Evolutionary conservation across 2,113 vertebrate species (phyloP).

Genomic region (Myxocyprinus asiaticus): DNA sequence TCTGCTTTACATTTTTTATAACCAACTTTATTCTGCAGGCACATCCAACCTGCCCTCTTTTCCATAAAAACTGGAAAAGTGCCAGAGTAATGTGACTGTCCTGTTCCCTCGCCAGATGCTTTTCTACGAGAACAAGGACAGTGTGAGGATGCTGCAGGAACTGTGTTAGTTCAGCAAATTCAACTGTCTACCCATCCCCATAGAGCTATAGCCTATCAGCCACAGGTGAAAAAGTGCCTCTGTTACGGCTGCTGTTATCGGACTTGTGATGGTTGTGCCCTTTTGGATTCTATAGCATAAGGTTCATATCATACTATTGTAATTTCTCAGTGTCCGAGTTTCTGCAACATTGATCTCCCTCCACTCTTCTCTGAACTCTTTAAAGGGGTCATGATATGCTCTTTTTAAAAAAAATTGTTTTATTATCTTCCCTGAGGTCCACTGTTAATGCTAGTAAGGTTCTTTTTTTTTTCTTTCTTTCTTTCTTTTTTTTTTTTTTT

Average conservation of each 20-base stretch:
- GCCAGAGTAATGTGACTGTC: neutral
- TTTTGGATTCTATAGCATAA: constrained; percentile 31
- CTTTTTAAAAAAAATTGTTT: no score
- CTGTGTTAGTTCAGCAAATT: constrained; percentile 36
- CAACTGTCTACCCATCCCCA: constrained; percentile 28
- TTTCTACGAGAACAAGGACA: neutral
- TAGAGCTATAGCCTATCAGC: constrained; percentile 24
- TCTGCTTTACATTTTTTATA: constrained; percentile 21
- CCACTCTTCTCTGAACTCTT: no score
- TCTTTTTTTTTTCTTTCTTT: no score
- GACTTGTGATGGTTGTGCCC: constrained; percentile 39
- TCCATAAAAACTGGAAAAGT: constrained; percentile 1
- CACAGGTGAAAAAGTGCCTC: constrained; percentile 14
- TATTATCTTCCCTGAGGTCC: no score
- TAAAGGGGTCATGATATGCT: no score
- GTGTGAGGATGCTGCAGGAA: neutral
- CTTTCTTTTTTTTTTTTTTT: no score
- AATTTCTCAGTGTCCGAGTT: constrained; percentile 49
- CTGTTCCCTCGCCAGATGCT: neutral
- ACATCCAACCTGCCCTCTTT: neutral
- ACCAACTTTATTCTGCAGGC: neutral
- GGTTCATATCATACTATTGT: constrained; percentile 36
- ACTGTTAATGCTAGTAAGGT: no score
- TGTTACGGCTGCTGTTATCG: constrained; percentile 43
- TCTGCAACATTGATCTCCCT: no score